Conservation (phyloP, 2,888 invertebrate species). For the Lysandra coridon region DNA sequence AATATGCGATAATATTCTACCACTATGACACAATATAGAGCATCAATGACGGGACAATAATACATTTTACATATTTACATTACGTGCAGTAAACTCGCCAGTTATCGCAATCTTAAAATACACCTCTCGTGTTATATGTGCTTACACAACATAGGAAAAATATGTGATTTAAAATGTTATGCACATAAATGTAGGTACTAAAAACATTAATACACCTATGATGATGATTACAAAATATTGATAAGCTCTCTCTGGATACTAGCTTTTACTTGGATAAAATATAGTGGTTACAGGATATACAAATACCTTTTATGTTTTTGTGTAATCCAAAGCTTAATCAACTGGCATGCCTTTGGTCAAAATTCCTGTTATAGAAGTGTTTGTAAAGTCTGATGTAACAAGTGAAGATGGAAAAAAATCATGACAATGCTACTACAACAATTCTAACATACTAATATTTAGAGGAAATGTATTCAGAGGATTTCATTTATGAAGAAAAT, state of each 20-base stretch:
- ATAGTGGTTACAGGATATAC: too few relatives aligned
- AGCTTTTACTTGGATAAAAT: background rate
- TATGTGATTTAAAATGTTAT: background rate
- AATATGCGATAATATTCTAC: conserved; percentile 11
- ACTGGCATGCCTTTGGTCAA: background rate
- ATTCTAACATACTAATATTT: too few relatives aligned
- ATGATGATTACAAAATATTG: background rate
- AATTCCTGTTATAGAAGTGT: background rate
- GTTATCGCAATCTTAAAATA: conserved; percentile 1
- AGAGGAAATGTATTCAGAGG: too few relatives aligned
- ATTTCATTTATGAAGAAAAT: too few relatives aligned
- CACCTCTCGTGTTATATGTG: background rate
- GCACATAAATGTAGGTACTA: background rate
- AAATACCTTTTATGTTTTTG: background rate
- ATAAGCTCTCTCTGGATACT: background rate
- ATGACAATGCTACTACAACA: too few relatives aligned
- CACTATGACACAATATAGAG: conserved; percentile 26
- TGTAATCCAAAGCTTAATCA: background rate
- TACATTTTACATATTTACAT: conserved; percentile 32
- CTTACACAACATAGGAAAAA: background rate
- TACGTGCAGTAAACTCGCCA: background rate
- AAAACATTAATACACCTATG: background rate
- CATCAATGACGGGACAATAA: conserved; percentile 32
- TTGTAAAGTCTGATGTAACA: background rate
- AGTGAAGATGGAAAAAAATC: too few relatives aligned